Evolutionary conservation across 1,140 invertebrate species (phyloP).

Genomic region (Drosophila littoralis): DNA sequence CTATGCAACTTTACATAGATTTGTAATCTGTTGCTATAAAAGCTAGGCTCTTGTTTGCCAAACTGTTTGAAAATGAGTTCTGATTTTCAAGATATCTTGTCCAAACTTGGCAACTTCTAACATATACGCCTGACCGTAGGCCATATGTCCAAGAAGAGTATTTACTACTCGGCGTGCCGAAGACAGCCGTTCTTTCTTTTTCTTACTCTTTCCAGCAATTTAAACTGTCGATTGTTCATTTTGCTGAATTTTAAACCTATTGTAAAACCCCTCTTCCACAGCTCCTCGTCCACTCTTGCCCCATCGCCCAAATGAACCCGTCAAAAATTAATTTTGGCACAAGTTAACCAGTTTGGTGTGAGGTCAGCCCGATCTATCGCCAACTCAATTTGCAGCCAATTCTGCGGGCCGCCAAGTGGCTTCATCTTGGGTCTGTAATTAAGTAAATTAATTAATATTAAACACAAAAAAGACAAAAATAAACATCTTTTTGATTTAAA

Average conservation of each 20-base stretch:
- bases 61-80: too few species aligned
- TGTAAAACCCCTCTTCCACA: background rate
- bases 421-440: conserved; percentile 64
- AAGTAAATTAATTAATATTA: conserved; percentile 76
- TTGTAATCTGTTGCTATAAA: too few species aligned
- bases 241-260: conserved; percentile 17
- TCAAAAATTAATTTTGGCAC: conserved; percentile 58
- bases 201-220: conserved; percentile 5
- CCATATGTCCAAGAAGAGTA: background rate
- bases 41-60: too few species aligned
- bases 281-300: conserved; percentile 18
- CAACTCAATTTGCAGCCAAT: conserved; percentile 2
- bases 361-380: conserved; percentile 22
- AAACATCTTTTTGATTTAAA: conserved; percentile 8
- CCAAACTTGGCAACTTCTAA: too few species aligned
- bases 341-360: conserved; percentile 65
- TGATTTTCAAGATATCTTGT: too few species aligned
- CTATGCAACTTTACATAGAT: too few species aligned
- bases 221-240: conserved; percentile 24
- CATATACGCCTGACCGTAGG: too few species aligned
- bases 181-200: background rate
- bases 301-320: conserved; percentile 6
- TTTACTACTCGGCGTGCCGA: background rate
- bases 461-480: conserved; percentile 17
- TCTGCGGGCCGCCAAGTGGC: conserved; percentile 18